Conservation (phyloP, 2,888 invertebrate species). For the Perizoma flavofasciatum region DNA sequence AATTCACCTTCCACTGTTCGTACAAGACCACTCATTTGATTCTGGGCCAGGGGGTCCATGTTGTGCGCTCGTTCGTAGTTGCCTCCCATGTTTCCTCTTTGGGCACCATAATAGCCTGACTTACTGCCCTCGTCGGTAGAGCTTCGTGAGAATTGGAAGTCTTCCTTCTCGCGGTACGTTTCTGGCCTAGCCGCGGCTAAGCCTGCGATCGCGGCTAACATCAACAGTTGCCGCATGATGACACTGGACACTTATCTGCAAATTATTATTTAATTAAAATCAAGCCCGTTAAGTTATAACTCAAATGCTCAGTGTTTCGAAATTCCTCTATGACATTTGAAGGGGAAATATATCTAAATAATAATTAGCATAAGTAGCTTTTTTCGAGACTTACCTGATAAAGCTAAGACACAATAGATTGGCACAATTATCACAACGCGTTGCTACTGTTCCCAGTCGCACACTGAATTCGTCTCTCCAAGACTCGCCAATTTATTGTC, state of each 20-base stretch:
- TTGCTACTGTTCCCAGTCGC: constrained; percentile 38
- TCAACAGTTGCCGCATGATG: constrained; percentile 63
- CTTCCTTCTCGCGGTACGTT: constrained; percentile 75
- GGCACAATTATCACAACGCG: constrained; percentile 40
- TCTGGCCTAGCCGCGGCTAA: constrained; percentile 68
- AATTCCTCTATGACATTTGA: not conserved
- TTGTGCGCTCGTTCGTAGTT: constrained; percentile 79
- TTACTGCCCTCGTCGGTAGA: constrained; percentile 76
- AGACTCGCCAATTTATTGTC: constrained; percentile 69
- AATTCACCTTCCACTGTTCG: constrained; percentile 72
- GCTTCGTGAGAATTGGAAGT: constrained; percentile 76
- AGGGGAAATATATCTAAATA: not conserved
- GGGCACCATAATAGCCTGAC: constrained; percentile 75
- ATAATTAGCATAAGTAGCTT: not conserved
- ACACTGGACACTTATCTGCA: constrained; percentile 44
- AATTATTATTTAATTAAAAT: no score
- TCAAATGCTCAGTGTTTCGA: no score
- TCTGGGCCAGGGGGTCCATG: constrained; percentile 75
- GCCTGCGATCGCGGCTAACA: constrained; percentile 59
- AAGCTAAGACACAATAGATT: constrained; percentile 30
- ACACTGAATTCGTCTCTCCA: constrained; percentile 63
- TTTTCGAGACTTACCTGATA: constrained; percentile 38
- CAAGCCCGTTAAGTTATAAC: no score
- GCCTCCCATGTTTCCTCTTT: constrained; percentile 80
- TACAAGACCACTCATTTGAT: constrained; percentile 75